Evolutionary conservation across 2,113 vertebrate species (phyloP).

Genomic region (Crotophaga sulcirostris): DNA sequence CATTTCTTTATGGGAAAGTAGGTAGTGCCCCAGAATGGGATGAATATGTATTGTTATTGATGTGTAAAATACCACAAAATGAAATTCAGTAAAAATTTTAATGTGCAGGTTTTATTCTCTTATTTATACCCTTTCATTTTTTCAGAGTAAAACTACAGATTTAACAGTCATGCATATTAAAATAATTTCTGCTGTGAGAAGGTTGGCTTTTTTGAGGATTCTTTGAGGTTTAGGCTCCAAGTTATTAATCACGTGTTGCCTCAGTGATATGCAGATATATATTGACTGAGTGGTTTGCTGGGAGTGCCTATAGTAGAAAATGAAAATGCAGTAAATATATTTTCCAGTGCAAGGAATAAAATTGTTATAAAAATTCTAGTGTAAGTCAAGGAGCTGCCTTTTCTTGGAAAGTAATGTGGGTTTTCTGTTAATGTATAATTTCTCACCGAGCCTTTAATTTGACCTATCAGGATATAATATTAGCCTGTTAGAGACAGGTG

Average conservation of each 20-base stretch:
- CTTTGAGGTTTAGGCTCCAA: not conserved
- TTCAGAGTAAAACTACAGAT: not conserved
- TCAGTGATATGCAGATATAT: not conserved
- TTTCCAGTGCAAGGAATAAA: not conserved
- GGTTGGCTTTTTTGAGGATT: not conserved
- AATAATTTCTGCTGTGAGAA: not conserved
- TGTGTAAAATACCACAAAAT: not conserved
- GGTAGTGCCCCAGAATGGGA: not conserved
- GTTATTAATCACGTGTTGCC: not conserved
- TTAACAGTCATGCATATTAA: not conserved
- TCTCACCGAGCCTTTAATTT: not conserved
- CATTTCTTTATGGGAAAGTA: not conserved
- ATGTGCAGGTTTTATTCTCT: not conserved
- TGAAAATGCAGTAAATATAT: not conserved
- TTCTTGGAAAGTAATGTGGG: not conserved
- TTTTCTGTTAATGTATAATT: not conserved
- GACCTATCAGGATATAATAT: not conserved
- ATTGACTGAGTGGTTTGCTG: not conserved
- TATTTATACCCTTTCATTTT: not conserved
- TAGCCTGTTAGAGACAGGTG: not conserved
- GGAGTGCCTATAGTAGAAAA: not conserved
- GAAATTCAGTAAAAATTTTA: not conserved
- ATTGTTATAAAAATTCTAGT: not conserved
- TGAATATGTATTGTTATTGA: not conserved
- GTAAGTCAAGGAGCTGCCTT: not conserved